Base-by-base conservation (phyloP, 2,888 invertebrate species). In the Pseudolycoriella hygida region DNA sequence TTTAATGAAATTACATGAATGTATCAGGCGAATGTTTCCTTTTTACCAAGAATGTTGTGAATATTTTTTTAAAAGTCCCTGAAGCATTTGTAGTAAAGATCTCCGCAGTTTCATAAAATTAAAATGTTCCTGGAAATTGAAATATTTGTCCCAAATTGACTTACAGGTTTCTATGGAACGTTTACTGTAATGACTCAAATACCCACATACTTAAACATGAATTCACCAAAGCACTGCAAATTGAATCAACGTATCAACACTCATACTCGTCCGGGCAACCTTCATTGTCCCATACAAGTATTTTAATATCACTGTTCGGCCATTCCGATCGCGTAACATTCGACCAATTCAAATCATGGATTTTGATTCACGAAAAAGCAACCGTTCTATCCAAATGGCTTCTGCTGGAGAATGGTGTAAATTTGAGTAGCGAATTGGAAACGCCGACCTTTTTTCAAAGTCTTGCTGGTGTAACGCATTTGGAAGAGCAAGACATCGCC, bases 371-470 rank as follows among this genome's bases (percentile, higher is more conserved):
- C 60, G 77, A 74, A 47, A 80, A 80, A 57, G 81, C 83, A 0
- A 87, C 87, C 1, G 76, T 84, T 15, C 63, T 87, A 12, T 83
- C 83, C 1, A 76, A 78, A 55, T 92, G 92, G 90, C 65, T 90
- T 50, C 63, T 90, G 17, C 73, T 76, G 2, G 80, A 83, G 54
- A 71, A 73, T 3, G 73, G 75, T 53, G 77, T 84, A 39, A 78
- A 78, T 43, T 68, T 86, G 4, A 79, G 80, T 40, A 82, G 84
- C 49, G 87, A 89, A 57, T 66, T 82, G 57, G 88, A 89, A 61
- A 87, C 87, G 1, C 82, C 82, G 0, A 90, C 90, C 0, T 92
- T 93, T 60, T 93, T 92, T 63, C 92, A 93, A 61, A 90, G 90
- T 44, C 68, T 93, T 48, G 88, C 92, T 37, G 93, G 92, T 30